A percentile compares a stretch with the other conserved stretches of the same genome.
These are phyloP conservation scores for Solenodon paradoxus DNA, from an alignment of 2,113 vertebrate genomes.

Conservation along the genomic window DNA sequence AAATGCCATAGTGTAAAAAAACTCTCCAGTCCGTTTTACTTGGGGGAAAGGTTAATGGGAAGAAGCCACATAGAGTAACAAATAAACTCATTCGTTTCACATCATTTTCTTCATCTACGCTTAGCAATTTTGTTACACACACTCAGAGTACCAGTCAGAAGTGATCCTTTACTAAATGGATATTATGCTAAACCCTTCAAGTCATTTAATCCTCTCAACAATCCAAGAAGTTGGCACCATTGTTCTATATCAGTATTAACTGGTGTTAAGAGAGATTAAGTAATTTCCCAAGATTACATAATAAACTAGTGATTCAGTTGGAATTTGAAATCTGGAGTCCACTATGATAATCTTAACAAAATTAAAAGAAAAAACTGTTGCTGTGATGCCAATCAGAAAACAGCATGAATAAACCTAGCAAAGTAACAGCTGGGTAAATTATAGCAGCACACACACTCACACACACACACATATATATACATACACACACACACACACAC, in stretches of 20 bases:
- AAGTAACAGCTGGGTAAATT: background rate
- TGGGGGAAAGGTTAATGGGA: constrained; percentile 10
- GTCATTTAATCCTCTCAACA: background rate
- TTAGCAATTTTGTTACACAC: background rate
- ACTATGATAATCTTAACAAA: background rate
- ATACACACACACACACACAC: no score
- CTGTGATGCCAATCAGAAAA: background rate
- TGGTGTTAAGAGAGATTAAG: background rate
- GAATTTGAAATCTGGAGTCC: background rate
- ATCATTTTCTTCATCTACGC: background rate
- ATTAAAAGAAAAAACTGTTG: background rate
- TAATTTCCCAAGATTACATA: background rate
- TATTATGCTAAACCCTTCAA: background rate
- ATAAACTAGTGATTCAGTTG: background rate
- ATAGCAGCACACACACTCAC: no score
- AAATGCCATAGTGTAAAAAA: constrained; percentile 12
- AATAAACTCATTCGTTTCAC: background rate
- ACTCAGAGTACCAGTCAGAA: background rate
- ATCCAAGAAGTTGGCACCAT: background rate
- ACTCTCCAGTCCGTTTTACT: background rate
- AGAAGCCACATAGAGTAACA: background rate
- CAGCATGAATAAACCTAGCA: background rate
- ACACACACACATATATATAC: no score
- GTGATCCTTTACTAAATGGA: background rate
- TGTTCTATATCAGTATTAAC: background rate